A percentile compares a stretch with the other conserved stretches of the same genome.
Evolutionary conservation across 2,797 vertebrate species (phyloP).

Genomic region (Acanthornis magna): DNA sequence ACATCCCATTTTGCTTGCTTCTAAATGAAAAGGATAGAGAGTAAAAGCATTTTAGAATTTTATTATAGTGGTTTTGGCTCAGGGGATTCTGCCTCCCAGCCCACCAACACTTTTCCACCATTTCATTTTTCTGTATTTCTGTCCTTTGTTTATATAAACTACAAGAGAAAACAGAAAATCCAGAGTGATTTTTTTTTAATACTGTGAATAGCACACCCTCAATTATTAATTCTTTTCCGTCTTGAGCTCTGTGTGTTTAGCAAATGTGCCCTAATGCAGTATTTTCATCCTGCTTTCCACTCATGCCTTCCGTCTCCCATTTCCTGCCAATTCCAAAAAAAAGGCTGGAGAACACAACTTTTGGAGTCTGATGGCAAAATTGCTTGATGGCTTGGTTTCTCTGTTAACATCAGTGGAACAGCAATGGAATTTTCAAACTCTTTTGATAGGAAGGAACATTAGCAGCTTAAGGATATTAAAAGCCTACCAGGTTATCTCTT

Average conservation of each 20-base stretch:
- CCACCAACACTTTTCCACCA: neutral
- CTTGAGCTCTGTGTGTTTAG: neutral
- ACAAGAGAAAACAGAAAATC: neutral
- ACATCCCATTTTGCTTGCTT: neutral
- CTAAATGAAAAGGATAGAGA: neutral
- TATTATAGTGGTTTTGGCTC: neutral
- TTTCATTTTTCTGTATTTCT: neutral
- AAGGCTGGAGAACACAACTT: neutral
- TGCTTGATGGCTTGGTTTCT: neutral
- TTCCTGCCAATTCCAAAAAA: neutral
- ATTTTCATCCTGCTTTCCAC: neutral
- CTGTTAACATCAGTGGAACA: neutral
- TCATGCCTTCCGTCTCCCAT: neutral
- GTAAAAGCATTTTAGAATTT: neutral
- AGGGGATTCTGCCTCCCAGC: fast-evolving
- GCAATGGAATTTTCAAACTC: neutral
- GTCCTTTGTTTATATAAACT: neutral
- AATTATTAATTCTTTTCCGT: neutral
- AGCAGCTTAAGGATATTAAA: neutral
- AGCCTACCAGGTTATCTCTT: neutral
- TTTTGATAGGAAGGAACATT: neutral
- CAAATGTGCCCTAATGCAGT: neutral
- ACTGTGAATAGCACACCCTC: neutral
- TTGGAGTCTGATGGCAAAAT: neutral
- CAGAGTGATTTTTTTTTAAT: neutral